Evolutionary conservation across 2,797 vertebrate species (phyloP), one percentile per base, ranked within the genome.

Genomic region (Tolypeutes matacus): DNA sequence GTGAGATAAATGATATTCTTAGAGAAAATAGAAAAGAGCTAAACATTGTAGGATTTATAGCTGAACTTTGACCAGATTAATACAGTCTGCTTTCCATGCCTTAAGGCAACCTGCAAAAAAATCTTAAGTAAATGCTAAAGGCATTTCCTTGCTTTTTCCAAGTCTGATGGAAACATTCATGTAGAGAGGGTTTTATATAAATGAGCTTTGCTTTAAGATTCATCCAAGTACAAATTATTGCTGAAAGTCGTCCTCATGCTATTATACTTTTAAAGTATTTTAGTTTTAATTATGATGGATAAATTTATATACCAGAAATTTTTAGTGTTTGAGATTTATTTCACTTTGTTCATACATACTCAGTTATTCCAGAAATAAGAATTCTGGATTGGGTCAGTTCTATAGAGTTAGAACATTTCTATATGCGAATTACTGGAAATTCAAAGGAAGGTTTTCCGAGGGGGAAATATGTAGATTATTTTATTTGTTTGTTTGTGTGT

Each of bases 1-100:
- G 34, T 36, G 89, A 83, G 56, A 88, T 70, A 29, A 87, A 51
- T 69, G 42, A 60, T 23, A 27, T 46, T 82, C 13, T 92, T 95
- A 70, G 83, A 23, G 34, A 56, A 78, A 60, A 70, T 42, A 62
- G 27, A 69, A 51, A 83, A 65, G 36, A 58, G 21, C 14, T 29
- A 58, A 60, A 65, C 1, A 67, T 14, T n/a, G 4, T 31, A 72
- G 42, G 62, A 69, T 56, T 15, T 42, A 31, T 64, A 77, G n/a
- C 23, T 72, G 42, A 70, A 77, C 62, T 77, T 29, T 14, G 4
- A n/a, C 27, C 56, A 73, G 31, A 34, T 76, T 53, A 62, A 39
- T 42, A 23, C 5, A 27, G n/a, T 65, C 25, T 60, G 14, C 13
- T 87, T 91, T 67, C n/a, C 76, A 75, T 13, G 20, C 58, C 93